Evolutionary conservation across 1,140 invertebrate genomes (phyloP).

Genomic region (Conus ventricosus): DNA sequence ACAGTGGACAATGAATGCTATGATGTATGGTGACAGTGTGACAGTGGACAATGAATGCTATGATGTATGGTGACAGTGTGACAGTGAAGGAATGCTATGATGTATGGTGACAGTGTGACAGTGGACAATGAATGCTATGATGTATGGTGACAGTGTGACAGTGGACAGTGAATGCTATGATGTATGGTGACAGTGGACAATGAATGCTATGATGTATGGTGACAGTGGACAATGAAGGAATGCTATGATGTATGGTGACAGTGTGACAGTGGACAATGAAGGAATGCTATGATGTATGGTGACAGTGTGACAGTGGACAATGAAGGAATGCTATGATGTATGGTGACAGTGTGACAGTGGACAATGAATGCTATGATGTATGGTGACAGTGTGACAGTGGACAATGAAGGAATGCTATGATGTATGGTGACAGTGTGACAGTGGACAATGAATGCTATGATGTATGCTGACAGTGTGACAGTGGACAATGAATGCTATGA

Average conservation of each 20-base stretch:
- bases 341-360: slow-evolving; percentile 69
- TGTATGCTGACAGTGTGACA: slow-evolving; percentile 58
- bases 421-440: slow-evolving; percentile 49
- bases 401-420: too few relatives aligned
- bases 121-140: slow-evolving; percentile 69
- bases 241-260: slow-evolving; percentile 42
- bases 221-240: slow-evolving; percentile 65
- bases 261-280: slow-evolving; percentile 17
- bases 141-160: slow-evolving; percentile 49
- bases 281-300: too few relatives aligned
- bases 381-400: too few relatives aligned
- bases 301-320: slow-evolving; percentile 71
- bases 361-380: too few relatives aligned
- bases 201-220: too few relatives aligned
- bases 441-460: slow-evolving; percentile 72
- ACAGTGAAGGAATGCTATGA: slow-evolving; percentile 68
- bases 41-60: too few relatives aligned
- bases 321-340: slow-evolving; percentile 53
- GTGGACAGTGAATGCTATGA: slow-evolving; percentile 71
- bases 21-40: too few relatives aligned
- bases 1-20: slow-evolving; percentile 71
- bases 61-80: slow-evolving; percentile 42
- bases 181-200: slow-evolving; percentile 34
- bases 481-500: slow-evolving; percentile 69
- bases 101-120: slow-evolving; percentile 58